These are phyloP conservation scores for Pseudopodoces humilis DNA, from an alignment of 2,113 vertebrate genomes.

Conservation along the genomic window DNA sequence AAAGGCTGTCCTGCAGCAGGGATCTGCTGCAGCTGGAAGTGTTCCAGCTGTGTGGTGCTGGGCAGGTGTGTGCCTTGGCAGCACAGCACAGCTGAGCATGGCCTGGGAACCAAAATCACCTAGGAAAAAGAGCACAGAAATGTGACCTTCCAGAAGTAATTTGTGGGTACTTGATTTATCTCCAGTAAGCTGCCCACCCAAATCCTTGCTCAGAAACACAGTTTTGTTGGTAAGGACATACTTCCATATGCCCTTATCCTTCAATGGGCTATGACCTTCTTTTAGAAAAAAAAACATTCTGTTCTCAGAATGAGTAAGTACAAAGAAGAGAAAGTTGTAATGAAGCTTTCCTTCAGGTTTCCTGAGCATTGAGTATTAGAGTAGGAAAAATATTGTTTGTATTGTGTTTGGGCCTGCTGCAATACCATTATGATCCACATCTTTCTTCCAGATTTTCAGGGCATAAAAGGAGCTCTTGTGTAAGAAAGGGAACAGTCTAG, in stretches of 20 bases:
- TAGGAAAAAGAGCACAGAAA: not conserved
- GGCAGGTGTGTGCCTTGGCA: too few species aligned
- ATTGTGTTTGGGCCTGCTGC: not conserved
- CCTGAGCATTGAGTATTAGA: not conserved
- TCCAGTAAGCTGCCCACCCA: not conserved
- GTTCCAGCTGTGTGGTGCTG: not conserved
- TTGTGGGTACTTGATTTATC: not conserved
- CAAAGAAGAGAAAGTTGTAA: not conserved
- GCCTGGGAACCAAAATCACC: not conserved
- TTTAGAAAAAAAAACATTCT: not conserved
- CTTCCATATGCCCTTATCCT: not conserved
- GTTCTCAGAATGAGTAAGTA: not conserved
- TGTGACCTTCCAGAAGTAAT: not conserved
- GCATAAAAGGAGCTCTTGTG: not conserved
- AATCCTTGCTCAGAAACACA: not conserved
- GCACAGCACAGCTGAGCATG: not conserved
- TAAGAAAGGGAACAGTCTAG: not conserved
- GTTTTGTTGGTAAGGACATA: not conserved
- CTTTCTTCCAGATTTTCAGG: not conserved
- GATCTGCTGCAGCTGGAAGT: not conserved
- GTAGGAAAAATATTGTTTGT: not conserved
- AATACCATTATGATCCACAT: not conserved
- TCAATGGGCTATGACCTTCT: not conserved
- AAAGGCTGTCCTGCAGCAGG: not conserved
- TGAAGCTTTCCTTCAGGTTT: not conserved